phyloP scores from a whole-genome alignment of 2,888 invertebrate species.

The Macrosiphum euphorbiae region DNA sequence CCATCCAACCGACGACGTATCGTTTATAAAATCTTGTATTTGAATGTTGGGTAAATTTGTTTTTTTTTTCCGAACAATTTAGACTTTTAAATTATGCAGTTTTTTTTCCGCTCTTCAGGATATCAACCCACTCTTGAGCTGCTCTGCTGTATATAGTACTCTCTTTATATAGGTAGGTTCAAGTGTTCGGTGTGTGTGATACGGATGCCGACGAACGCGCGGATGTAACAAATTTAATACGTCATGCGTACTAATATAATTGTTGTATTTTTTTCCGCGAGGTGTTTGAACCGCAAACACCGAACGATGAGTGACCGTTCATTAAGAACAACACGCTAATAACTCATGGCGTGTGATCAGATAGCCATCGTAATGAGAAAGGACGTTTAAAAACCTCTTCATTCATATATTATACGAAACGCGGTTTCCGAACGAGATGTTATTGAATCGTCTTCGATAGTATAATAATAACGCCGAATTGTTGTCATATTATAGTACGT shows the following conservation, averaged over 20 bases:
- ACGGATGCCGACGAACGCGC: slow-evolving; percentile 7
- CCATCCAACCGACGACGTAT: background rate
- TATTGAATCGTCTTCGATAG: background rate
- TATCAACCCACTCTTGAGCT: background rate
- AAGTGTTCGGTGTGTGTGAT: background rate
- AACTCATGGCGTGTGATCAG: background rate
- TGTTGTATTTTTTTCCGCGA: background rate
- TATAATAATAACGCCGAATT: background rate
- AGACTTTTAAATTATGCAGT: background rate
- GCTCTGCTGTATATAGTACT: too few species aligned
- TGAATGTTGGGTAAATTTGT: background rate
- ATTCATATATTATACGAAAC: background rate
- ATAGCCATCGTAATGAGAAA: background rate
- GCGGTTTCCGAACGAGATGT: background rate
- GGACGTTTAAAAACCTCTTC: background rate
- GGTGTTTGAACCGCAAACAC: slow-evolving; percentile 35
- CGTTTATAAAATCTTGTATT: background rate
- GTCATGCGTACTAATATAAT: slow-evolving; percentile 8
- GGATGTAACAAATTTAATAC: slow-evolving; percentile 10
- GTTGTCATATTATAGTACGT: background rate
- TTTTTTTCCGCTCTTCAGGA: background rate
- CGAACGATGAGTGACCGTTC: slow-evolving; percentile 23
- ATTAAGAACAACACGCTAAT: background rate
- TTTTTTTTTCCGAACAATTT: background rate
- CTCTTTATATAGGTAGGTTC: too few species aligned